phyloP scores from a whole-genome alignment of 2,113 vertebrate genomes.

The Cheirogaleus medius region DNA sequence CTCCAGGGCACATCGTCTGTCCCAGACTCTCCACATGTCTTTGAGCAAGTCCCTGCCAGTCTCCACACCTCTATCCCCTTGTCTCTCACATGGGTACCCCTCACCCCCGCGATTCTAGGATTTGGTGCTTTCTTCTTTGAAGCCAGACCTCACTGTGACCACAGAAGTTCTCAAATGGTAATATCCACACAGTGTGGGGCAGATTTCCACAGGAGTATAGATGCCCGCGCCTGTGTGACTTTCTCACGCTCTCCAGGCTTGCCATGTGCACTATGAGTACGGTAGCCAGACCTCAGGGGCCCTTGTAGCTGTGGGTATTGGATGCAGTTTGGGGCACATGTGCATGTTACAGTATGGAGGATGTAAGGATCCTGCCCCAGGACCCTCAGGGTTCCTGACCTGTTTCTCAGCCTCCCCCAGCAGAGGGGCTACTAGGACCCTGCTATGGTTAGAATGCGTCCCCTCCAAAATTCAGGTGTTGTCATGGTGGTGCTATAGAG shows the following conservation, averaged over 20 bases:
- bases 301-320: not conserved
- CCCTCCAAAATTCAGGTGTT: not conserved
- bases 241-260: not conserved
- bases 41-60: not conserved
- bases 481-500: not conserved
- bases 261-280: too few species aligned
- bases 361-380: not conserved
- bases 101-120: not conserved
- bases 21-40: not conserved
- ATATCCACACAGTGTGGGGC: not conserved
- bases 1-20: not conserved
- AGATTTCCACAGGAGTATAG: not conserved
- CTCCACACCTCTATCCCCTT: not conserved
- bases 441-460: not conserved
- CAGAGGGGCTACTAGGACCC: not conserved
- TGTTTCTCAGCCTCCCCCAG: not conserved
- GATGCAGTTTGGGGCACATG: not conserved
- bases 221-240: not conserved
- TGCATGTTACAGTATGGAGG: not conserved
- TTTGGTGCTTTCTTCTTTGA: not conserved
- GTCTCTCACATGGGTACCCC: not conserved
- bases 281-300: not conserved
- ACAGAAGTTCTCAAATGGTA: not conserved
- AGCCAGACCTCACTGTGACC: not conserved
- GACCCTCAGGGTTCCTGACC: not conserved